Base-by-base conservation (phyloP, 2,888 invertebrate genomes). In the Stenurella melanura region DNA sequence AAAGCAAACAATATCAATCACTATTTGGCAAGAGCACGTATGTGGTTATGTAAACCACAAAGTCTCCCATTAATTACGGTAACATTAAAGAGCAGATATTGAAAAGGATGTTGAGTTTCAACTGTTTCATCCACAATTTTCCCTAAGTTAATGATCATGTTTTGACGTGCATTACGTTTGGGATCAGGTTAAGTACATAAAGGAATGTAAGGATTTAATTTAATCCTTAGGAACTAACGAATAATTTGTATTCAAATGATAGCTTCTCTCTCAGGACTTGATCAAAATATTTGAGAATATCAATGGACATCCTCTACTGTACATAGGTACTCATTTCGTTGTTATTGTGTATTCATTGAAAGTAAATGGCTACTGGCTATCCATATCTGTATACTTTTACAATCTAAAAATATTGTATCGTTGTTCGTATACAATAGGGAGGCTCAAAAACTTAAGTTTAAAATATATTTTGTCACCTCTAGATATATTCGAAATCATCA, bases 41-140 rank as follows among this genome's bases (percentile, higher is more conserved):
- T 38, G 63, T 38, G 69, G 69, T 57, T 69, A 34, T 56, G 69
- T 69, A 63, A 63, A 63, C 63, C 38, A 38, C 63, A 38, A 38
- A 63, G 18, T 30, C 38, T 21, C 60, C 38, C 63, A 63, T 63
- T 63, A 63, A 63, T 63, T 63, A 63, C 63, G 11, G 38, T 9
- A 19, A 21, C 63, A 63, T 63, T 63, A 38, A 63, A 63, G 63
- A 38, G 63, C 38, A 38, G 21, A 63, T 38, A 38, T 69, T 34
- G 56, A 69, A 69, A 58, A 69, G 69, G 69, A 69, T 69, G 38
- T 69, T 26, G 58, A 30, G 30, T 57, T 26, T 57, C 26, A 54
- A 56, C 68, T 61, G 60, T 61, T 61, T n/a, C 26, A 61, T 15
- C 60, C 21, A 30, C 60, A 68, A 68, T 68, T 68, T 68, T 50